Percentiles rank a stretch among this genome's conserved stretches.
These are phyloP conservation scores for Clepsis dumicolana DNA, from an alignment of 2,888 invertebrate species.

Conservation along the genomic window DNA sequence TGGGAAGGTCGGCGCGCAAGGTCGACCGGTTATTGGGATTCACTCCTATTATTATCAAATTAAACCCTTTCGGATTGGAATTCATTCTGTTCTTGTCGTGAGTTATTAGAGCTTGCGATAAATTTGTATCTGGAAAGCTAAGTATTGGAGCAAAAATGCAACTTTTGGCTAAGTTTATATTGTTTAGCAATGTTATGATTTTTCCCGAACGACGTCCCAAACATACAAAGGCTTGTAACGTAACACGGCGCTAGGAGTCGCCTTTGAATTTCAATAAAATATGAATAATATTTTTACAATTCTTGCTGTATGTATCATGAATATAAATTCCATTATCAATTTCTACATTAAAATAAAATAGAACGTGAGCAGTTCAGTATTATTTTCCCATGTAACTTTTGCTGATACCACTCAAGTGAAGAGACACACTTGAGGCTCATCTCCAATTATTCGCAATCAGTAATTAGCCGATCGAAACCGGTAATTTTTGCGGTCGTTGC, in stretches of 20 bases:
- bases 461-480: slow-evolving; percentile 62
- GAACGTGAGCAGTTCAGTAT: neutral
- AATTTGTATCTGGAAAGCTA: slow-evolving; percentile 35
- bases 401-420: neutral
- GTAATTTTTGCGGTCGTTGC: slow-evolving; percentile 52
- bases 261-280: no score
- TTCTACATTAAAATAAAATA: no score
- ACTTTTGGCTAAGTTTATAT: no score
- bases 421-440: slow-evolving; percentile 42
- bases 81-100: slow-evolving; percentile 29
- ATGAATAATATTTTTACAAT: no score
- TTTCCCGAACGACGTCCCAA: no score
- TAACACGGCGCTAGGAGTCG: no score
- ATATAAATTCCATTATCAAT: no score
- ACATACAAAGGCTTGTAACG: no score
- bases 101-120: slow-evolving; percentile 45
- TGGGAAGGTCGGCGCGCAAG: slow-evolving; percentile 77
- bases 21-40: slow-evolving; percentile 62
- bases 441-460: slow-evolving; percentile 54
- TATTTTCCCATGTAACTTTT: neutral
- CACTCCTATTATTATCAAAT: slow-evolving; percentile 40
- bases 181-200: no score
- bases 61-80: slow-evolving; percentile 23
- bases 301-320: no score
- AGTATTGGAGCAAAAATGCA: no score